Base-by-base conservation (phyloP, 2,113 vertebrate species). In the Callaeas wilsoni region DNA sequence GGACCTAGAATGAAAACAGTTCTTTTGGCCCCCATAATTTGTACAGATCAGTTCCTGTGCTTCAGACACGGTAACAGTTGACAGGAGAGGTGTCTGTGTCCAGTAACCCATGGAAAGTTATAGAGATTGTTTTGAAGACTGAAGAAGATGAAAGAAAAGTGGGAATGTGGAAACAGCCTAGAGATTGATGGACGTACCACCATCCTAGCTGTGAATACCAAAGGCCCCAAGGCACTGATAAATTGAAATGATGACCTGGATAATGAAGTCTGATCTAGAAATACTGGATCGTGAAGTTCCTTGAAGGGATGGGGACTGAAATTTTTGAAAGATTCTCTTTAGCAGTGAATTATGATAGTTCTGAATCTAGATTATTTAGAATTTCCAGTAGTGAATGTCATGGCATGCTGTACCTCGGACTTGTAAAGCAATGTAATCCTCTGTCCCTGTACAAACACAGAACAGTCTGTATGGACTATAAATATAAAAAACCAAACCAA, bases 201-300 rank as follows among this genome's bases (percentile, higher is more conserved):
- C 78, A 69, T 68, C 89, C 75, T 93, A 77, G 64, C 94, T 89
- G 92, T 89, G 87, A 93, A 93, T 87, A 90, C 52, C 78, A 70
- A 80, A 87, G 80, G 87, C 91, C 94, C 68, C 50, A 83, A 91
- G 97, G 95, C 86, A 75, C 55, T 94, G 92, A 94, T 96, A 95
- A 96, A 97, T 95, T 96, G 94, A 96, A 96, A 94, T 93, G 94
- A 96, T 95, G 94, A 84, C 93, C 94, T 97, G 90, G 94, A 83
- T 96, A 92, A 96, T 86, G 93, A 96, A 93, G 90, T 94, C 77
- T 95, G 91, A 93, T 94, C 89, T 89, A 92, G 96, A 97, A 97
- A 93, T 96, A 94, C 14, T 3, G 14, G 42, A 29, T 94, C 70
- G 63, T 67, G 84, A 96, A 71, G 84, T 78, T 96, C 79, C 86